These are phyloP conservation scores for Mastomys coucha DNA, from an alignment of 2,113 vertebrate genomes.

Conservation along the genomic window DNA sequence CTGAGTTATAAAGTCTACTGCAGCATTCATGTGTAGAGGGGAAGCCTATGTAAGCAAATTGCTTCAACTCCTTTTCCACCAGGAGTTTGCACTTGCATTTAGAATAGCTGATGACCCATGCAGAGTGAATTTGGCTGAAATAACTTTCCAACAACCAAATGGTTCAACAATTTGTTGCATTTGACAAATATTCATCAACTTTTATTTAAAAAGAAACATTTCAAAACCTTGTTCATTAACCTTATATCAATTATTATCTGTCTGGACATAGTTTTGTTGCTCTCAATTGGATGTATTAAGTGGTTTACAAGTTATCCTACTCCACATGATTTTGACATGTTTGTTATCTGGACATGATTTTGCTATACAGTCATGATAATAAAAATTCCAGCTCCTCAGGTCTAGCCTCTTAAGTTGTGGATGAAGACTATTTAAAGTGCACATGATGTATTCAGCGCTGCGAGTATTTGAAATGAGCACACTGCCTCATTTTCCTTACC, in stretches of 20 bases:
- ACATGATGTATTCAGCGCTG: slow-evolving; percentile 42
- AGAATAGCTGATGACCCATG: neutral
- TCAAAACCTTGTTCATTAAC: slow-evolving; percentile 39
- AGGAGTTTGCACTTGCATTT: slow-evolving; percentile 53
- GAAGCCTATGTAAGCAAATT: neutral
- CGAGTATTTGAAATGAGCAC: slow-evolving; percentile 63
- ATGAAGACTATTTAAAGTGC: slow-evolving; percentile 55
- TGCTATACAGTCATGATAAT: slow-evolving; percentile 70
- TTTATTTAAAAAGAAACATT: slow-evolving; percentile 33
- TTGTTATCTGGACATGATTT: slow-evolving; percentile 60
- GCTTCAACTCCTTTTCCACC: slow-evolving; percentile 11
- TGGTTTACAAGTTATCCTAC: slow-evolving; percentile 57
- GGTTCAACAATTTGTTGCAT: neutral
- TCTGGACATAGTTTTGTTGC: slow-evolving; percentile 36
- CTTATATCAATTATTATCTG: slow-evolving; percentile 35
- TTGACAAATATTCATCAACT: slow-evolving; percentile 27
- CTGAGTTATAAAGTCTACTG: neutral
- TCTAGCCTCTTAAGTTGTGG: slow-evolving; percentile 60
- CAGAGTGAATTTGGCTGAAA: slow-evolving; percentile 33
- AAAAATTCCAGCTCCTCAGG: slow-evolving; percentile 70
- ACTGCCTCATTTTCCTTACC: slow-evolving; percentile 68
- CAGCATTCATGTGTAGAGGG: slow-evolving; percentile 30
- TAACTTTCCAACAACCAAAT: slow-evolving; percentile 36
- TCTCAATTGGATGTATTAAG: slow-evolving; percentile 59
- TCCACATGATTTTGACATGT: slow-evolving; percentile 48